Evolutionary conservation across 2,797 vertebrate species (phyloP).

Genomic region (Lemur catta): DNA sequence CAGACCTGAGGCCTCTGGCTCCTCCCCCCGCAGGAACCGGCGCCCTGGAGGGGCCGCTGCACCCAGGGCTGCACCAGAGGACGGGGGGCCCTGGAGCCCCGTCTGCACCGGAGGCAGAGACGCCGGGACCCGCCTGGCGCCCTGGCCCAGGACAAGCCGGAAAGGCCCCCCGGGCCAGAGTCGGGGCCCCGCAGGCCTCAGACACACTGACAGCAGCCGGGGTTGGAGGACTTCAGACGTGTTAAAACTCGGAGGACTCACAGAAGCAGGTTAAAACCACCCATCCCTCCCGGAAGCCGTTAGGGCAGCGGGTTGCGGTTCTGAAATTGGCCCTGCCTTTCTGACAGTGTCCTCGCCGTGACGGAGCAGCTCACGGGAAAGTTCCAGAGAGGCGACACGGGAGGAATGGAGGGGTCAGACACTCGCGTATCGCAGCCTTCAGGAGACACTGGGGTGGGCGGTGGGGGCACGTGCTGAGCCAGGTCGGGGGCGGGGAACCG

Average conservation of each 20-base stretch:
- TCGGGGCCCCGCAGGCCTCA: accelerated
- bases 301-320: not conserved
- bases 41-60: no score
- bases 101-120: no score
- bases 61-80: no score
- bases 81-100: no score
- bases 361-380: not conserved
- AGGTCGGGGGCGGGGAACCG: accelerated
- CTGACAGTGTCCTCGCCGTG: accelerated
- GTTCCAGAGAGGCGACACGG: not conserved
- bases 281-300: not conserved
- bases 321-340: not conserved
- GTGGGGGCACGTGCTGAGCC: accelerated
- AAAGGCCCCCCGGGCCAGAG: not conserved
- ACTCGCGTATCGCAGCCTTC: accelerated
- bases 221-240: no score
- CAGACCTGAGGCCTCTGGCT: no score
- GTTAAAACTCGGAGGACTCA: not conserved
- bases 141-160: no score
- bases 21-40: no score
- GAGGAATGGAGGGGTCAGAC: no score
- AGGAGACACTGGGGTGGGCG: accelerated
- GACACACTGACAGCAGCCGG: accelerated
- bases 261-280: not conserved
- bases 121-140: accelerated